A percentile compares a stretch with the other conserved stretches of the same genome.
These are phyloP conservation scores for Apamea epomidion DNA, from an alignment of 2,888 invertebrate species.

Conservation along the genomic window DNA sequence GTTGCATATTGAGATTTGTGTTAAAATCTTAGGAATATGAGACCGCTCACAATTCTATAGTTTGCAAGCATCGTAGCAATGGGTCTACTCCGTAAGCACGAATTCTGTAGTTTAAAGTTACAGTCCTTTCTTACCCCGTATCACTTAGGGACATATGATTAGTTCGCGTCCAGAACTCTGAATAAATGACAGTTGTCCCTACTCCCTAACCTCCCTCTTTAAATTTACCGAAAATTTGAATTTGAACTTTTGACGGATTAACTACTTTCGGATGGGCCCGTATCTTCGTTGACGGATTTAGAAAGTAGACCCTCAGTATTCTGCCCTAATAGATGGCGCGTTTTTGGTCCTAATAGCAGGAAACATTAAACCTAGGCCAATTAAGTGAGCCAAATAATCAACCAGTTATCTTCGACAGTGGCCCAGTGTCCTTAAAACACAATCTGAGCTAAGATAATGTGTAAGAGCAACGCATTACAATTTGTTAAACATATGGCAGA, in stretches of 20 bases:
- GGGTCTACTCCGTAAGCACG: not conserved
- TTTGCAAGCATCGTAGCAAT: not conserved
- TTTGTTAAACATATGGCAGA: not conserved
- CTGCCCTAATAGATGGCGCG: not conserved
- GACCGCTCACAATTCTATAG: not conserved
- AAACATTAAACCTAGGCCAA: not conserved
- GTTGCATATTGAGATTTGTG: not conserved
- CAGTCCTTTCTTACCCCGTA: not conserved
- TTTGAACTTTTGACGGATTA: not conserved
- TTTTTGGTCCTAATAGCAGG: not conserved
- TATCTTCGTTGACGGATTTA: not conserved
- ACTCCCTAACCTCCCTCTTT: not conserved
- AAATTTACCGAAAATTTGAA: not conserved
- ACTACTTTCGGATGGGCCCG: not conserved
- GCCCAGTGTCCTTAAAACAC: constrained; percentile 36
- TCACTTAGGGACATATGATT: no score
- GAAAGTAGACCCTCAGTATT: not conserved
- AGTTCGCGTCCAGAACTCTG: not conserved
- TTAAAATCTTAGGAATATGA: not conserved
- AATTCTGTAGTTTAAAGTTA: not conserved
- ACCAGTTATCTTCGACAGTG: constrained; percentile 26
- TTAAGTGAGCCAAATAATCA: constrained; percentile 5
- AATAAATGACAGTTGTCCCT: not conserved
- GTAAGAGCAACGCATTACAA: constrained; percentile 34
- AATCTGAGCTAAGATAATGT: constrained; percentile 41